Evolutionary conservation across 2,113 vertebrate genomes (phyloP).

Genomic region (Rhea americana): DNA sequence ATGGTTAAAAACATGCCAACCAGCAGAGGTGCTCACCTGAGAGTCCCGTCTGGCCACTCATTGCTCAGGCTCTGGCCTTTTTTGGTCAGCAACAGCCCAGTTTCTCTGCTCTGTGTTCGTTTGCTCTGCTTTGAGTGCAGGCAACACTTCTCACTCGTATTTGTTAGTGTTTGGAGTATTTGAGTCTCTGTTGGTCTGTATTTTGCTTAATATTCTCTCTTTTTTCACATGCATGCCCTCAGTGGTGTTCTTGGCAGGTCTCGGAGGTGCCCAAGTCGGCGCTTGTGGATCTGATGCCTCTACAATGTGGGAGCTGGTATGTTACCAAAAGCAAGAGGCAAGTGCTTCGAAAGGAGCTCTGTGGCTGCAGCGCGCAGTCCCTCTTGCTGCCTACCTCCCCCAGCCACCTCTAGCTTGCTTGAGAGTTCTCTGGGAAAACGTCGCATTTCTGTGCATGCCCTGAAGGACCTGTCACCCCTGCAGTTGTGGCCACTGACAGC

Average conservation of each 20-base stretch:
- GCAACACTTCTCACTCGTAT: accelerated
- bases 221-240: background rate
- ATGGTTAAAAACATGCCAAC: background rate
- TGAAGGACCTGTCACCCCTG: background rate
- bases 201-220: background rate
- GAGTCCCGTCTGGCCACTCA: background rate
- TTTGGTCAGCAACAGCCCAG: accelerated
- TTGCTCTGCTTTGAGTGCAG: background rate
- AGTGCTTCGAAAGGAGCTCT: background rate
- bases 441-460: background rate
- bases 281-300: background rate
- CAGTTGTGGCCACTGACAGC: background rate
- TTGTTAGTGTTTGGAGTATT: background rate
- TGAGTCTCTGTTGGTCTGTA: background rate
- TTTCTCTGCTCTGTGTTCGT: accelerated
- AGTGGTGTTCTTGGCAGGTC: background rate
- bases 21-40: background rate
- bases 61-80: background rate
- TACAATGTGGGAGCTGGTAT: background rate
- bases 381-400: background rate
- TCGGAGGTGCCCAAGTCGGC: background rate
- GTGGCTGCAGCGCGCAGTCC: background rate
- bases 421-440: background rate
- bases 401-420: background rate
- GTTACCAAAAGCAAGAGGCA: background rate